These are phyloP conservation scores for Bettongia penicillata DNA, from an alignment of 2,113 vertebrate genomes.

Conservation along the genomic window DNA sequence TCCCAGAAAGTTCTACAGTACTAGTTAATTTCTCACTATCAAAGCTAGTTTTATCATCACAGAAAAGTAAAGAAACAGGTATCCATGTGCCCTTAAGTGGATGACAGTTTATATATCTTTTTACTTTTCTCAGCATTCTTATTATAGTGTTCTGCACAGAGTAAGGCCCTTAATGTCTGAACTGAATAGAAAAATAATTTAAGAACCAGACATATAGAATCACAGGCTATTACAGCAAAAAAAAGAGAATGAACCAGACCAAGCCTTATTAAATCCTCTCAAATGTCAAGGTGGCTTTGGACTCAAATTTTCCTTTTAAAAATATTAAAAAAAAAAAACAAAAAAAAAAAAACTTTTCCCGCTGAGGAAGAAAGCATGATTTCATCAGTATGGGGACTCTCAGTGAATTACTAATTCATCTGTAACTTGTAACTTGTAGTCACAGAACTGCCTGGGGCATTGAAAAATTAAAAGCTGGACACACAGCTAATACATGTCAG, in stretches of 20 bases:
- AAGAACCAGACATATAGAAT: not conserved
- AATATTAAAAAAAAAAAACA: not conserved
- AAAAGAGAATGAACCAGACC: not conserved
- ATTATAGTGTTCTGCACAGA: not conserved
- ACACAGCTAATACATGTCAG: not conserved
- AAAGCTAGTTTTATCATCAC: not conserved
- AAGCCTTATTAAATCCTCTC: not conserved
- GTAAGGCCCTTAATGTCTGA: not conserved
- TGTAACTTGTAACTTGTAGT: not conserved
- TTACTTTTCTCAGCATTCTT: not conserved
- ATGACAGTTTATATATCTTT: not conserved
- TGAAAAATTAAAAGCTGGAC: not conserved
- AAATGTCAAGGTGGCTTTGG: not conserved
- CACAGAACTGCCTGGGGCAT: not conserved
- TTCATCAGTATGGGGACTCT: not conserved
- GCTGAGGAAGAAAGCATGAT: not conserved
- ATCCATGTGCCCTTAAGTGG: not conserved
- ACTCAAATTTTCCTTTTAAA: constrained; percentile 43
- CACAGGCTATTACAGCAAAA: not conserved
- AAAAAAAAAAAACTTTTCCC: not conserved
- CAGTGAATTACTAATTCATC: not conserved
- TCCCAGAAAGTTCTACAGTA: not conserved
- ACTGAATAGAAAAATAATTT: not conserved
- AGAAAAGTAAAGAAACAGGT: not conserved
- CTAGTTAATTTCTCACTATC: not conserved